Percentiles rank a stretch among this genome's conserved stretches.
phyloP scores from a whole-genome alignment of 2,113 vertebrate genomes.

The Labrus mixtus region DNA sequence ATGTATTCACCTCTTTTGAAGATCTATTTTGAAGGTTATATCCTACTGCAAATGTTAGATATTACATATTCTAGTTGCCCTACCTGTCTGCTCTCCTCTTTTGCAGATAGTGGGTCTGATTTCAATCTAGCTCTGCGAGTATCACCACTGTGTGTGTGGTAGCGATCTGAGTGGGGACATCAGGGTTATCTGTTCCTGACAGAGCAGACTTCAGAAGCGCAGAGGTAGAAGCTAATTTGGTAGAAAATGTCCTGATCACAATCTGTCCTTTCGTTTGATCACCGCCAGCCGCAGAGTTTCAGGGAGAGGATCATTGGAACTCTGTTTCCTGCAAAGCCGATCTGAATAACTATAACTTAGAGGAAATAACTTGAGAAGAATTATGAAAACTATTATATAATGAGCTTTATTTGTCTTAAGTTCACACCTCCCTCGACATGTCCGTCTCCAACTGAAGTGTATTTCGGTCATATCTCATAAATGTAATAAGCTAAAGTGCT shows the following conservation, averaged over 20 bases:
- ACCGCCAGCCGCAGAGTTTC: slow-evolving; percentile 1
- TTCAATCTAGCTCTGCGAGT: slow-evolving; percentile 1
- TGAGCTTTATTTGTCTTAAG: too few relatives aligned
- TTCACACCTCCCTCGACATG: too few relatives aligned
- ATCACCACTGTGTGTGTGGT: slow-evolving; percentile 1
- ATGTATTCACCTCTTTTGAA: too few relatives aligned
- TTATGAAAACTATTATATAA: not conserved
- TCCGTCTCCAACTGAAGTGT: not conserved
- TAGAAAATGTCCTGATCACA: slow-evolving; percentile 14
- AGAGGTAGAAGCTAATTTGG: slow-evolving; percentile 7
- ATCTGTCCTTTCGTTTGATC: slow-evolving; percentile 32
- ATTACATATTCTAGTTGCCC: too few relatives aligned
- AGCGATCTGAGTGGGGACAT: not conserved
- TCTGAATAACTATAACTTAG: not conserved
- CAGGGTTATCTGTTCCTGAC: slow-evolving; percentile 32
- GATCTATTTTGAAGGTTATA: not conserved
- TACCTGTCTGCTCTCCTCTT: not conserved
- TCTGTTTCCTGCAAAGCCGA: slow-evolving; percentile 1
- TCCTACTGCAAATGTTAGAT: too few relatives aligned
- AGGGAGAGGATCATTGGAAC: not conserved
- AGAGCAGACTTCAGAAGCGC: slow-evolving; percentile 1
- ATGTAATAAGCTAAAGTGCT: slow-evolving; percentile 56
- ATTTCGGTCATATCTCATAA: not conserved
- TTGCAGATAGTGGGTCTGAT: slow-evolving; percentile 7
- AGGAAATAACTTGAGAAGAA: not conserved